Base-by-base conservation (phyloP, 2,113 vertebrate genomes). In the Corythoichthys haematopterus region DNA sequence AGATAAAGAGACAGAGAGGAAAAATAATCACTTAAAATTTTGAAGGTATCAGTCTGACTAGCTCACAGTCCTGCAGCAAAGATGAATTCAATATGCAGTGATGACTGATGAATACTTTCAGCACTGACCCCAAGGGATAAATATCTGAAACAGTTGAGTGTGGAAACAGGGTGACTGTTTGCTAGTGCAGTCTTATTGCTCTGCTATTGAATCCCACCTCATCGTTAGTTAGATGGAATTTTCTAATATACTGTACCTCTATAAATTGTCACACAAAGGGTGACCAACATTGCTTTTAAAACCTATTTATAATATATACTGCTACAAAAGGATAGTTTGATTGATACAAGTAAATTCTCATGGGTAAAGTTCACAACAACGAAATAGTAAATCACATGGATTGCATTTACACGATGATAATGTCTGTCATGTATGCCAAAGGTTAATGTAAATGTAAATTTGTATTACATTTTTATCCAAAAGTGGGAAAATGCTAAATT, bases 11-110 rank as follows among this genome's bases (percentile, higher is more conserved):
- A 72, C 58, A 68, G 79, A 70, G 48, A 45, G 77, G 71, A 67
- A 79, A 82, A 80, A 81, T 80, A 81, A 87, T 88, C 78, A 76
- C 75, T 68, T 72, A 78, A 60, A 81, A 81, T 78, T 80, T 75
- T 80, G 70, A 78, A 83, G 83, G 81, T 83, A 77, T 79, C 77
- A 64, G 83, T 82, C 73, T 68, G 80, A 82, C 71, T 78, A 76
- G 65, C 76, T 81, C 78, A 74, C 72, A 71, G 59, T 79, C 80
- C 83, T 68, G 74, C 45, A 36, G 83, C 81, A 80, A 76, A 77
- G 75, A 82, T 66, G 72, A 74, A 80, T 71, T 63, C 63, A 65
- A 68, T 52, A 52, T 72, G 70, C 45, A 60, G 38, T 51, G 75
- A 81, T 81, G 71, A 80, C 72, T 76, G 66, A 84, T 81, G 81